Base-by-base conservation (phyloP, 1,140 invertebrate species). In the Hetaerina americana region DNA sequence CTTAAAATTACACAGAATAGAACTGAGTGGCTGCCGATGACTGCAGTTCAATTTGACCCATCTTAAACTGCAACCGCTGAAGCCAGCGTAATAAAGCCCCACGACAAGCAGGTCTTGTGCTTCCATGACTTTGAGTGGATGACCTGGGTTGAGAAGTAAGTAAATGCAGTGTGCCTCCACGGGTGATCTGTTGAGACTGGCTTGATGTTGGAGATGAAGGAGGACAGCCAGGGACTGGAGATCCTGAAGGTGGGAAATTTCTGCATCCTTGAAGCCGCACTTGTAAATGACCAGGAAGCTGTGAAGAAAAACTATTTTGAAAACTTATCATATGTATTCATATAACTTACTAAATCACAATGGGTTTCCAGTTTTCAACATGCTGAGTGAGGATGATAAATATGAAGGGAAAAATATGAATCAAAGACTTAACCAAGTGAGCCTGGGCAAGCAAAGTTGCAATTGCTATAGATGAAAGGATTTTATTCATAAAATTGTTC, bases 21-120 rank as follows among this genome's bases (percentile, higher is more conserved):
- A 95, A 94, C 78, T 93, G 92, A 8, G 91, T 93, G 12, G 90
- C 91, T 73, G 93, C 92, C 0, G 95, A 96, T 2, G 95, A 96
- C 80, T 99, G 96, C 72, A 98, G 82, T 83, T 99, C 96, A 72
- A 97, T 94, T 83, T 98, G 96, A 0, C 94, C 95, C 89, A 99
- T 97, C 85, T 98, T 98, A 78, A 98, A 97, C 79, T 98, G 93
- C 70, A 98, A 85, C 72, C 95, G 84, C 80, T 97, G 93, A 22
- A 99, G 81, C 92, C 96, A 98, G 74, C 90, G 88, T 0, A 95
- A 80, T 12, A 96, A 83, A 26, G 29, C 27, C 18, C 5, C 67
- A 3, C 27, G 25, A 25, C 25, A 26, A 26, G 25, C 27, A 26
- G 25, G 25, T 28, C 18, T 26, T 3, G 67, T 68, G 12, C 25